These are phyloP conservation scores for Sebastes steindachneri DNA, from an alignment of 2,797 vertebrate species.

Conservation along the genomic window DNA sequence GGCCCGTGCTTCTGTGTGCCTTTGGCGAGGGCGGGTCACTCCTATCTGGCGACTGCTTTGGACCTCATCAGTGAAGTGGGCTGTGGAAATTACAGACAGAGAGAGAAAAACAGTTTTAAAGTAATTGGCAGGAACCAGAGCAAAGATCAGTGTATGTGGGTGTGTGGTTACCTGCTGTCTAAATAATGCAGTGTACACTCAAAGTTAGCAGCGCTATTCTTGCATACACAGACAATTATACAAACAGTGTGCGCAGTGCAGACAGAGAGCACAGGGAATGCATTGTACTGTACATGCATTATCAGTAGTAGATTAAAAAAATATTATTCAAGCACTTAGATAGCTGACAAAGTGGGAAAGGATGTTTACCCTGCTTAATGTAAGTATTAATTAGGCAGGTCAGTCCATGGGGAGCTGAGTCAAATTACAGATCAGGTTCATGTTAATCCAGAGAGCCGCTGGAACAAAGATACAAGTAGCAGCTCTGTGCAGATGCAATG, in stretches of 20 bases:
- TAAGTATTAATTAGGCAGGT: constrained; percentile 62
- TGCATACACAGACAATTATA: neutral
- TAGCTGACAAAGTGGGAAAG: constrained; percentile 32
- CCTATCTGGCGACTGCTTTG: constrained; percentile 78
- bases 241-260: neutral
- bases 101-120: constrained; percentile 62
- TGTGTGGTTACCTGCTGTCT: constrained; percentile 63
- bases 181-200: constrained; percentile 66
- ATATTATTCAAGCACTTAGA: constrained; percentile 9
- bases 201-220: constrained; percentile 15
- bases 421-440: constrained; percentile 68
- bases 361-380: constrained; percentile 45
- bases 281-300: neutral
- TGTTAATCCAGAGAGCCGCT: constrained; percentile 26
- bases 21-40: constrained; percentile 68
- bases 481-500: constrained; percentile 8
- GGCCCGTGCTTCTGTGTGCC: constrained; percentile 41
- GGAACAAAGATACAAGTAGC: constrained; percentile 25
- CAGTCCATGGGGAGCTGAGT: constrained; percentile 50
- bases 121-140: constrained; percentile 59
- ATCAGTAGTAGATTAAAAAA: constrained; percentile 2
- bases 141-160: constrained; percentile 42
- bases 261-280: neutral
- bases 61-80: constrained; percentile 76
- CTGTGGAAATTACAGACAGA: constrained; percentile 74